Evolutionary conservation across 2,888 invertebrate genomes (phyloP).

Genomic region (Ametastegia equiseti): DNA sequence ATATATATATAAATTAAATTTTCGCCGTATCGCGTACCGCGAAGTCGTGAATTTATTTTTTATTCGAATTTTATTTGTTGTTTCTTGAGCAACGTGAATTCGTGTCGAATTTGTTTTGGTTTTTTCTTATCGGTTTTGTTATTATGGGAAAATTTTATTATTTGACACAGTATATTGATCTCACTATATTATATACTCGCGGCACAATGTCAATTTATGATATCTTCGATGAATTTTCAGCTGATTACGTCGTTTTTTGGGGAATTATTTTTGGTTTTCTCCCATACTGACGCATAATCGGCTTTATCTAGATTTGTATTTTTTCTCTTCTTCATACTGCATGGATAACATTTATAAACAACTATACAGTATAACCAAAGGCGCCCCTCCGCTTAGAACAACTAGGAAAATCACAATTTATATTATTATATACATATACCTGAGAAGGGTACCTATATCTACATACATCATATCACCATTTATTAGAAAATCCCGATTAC

Average conservation of each 20-base stretch:
- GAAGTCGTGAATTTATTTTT: background rate
- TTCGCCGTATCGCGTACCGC: too few species aligned
- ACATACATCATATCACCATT: background rate
- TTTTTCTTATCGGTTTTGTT: background rate
- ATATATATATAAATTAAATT: too few species aligned
- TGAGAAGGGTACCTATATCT: too few species aligned
- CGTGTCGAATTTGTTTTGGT: background rate
- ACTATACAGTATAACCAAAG: background rate
- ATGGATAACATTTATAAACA: conserved; percentile 37
- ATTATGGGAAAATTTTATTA: too few species aligned
- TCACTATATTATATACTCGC: conserved; percentile 8
- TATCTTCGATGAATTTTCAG: background rate
- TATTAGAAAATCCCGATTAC: background rate
- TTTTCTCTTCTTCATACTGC: conserved; percentile 21
- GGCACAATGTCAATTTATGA: background rate
- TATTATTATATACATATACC: background rate
- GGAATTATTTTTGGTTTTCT: background rate
- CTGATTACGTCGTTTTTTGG: conserved; percentile 1
- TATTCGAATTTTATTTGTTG: background rate
- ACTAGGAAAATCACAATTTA: conserved; percentile 22
- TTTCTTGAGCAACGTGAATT: background rate
- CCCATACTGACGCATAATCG: conserved; percentile 1
- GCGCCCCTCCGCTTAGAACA: conserved; percentile 51
- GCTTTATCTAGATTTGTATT: background rate
- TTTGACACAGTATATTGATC: background rate